phyloP scores from a whole-genome alignment of 2,113 vertebrate genomes.

The Phycodurus eques region DNA sequence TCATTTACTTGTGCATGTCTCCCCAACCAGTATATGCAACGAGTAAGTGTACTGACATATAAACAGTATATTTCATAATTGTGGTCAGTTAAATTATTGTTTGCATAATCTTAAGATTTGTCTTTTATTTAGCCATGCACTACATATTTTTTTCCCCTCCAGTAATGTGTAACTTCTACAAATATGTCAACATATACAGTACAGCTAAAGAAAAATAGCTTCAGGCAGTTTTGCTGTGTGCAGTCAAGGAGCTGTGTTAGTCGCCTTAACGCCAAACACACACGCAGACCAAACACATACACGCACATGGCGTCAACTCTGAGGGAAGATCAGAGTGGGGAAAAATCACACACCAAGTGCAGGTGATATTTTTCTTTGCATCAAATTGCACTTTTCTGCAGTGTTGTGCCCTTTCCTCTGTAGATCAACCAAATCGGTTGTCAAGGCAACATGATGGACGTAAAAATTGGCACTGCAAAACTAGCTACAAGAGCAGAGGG shows the following conservation, averaged over 20 bases:
- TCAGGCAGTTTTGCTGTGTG: neutral
- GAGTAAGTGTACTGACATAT: neutral
- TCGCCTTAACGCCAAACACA: conserved; percentile 10
- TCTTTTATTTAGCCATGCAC: neutral
- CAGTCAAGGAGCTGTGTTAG: neutral
- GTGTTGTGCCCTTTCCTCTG: conserved; percentile 28
- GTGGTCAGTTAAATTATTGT: neutral
- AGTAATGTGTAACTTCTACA: neutral
- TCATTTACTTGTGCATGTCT: too few species aligned
- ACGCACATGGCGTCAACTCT: conserved; percentile 13
- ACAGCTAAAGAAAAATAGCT: neutral
- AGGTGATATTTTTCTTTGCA: conserved; percentile 57
- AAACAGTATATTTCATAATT: neutral
- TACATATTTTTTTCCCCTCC: neutral
- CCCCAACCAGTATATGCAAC: too few species aligned
- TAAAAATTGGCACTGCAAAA: conserved; percentile 2
- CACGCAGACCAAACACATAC: conserved; percentile 11
- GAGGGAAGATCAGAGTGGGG: conserved; percentile 54
- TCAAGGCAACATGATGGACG: conserved; percentile 45
- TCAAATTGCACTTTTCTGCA: conserved; percentile 32
- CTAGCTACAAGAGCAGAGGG: neutral
- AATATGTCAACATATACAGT: neutral
- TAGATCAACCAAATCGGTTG: conserved; percentile 43
- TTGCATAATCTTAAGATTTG: neutral
- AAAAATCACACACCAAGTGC: conserved; percentile 53